Conservation (phyloP, 2,113 vertebrate genomes). For the Cavia porcellus region DNA sequence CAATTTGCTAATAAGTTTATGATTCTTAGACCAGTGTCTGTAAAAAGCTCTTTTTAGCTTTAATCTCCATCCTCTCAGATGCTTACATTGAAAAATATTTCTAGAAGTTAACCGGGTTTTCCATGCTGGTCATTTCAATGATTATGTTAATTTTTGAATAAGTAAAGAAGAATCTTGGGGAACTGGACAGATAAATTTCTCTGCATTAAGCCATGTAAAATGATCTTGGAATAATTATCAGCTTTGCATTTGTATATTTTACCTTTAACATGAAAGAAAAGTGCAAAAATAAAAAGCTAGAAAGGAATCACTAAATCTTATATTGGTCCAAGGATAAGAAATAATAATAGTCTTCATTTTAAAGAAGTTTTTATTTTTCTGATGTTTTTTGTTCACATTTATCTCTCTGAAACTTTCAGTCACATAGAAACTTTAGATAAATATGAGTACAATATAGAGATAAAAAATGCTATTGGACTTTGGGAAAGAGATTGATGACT, state of each 20-base stretch:
- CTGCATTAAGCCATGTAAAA: background rate
- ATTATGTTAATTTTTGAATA: slow-evolving; percentile 16
- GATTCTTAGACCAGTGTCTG: background rate
- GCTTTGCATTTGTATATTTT: background rate
- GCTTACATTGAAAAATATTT: background rate
- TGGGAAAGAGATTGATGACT: background rate
- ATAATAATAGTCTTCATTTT: background rate
- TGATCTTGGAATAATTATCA: background rate
- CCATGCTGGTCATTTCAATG: slow-evolving; percentile 69
- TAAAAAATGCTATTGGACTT: background rate
- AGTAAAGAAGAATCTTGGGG: background rate
- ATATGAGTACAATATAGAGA: background rate
- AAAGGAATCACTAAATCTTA: slow-evolving; percentile 15
- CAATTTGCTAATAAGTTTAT: slow-evolving; percentile 6
- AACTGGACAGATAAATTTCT: background rate
- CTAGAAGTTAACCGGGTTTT: slow-evolving; percentile 32
- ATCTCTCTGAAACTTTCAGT: slow-evolving; percentile 28
- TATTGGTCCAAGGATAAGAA: background rate
- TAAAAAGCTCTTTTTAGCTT: slow-evolving; percentile 51
- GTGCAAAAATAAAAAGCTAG: background rate
- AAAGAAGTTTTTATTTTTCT: slow-evolving; percentile 17
- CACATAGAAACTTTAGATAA: background rate
- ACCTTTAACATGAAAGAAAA: slow-evolving; percentile 11
- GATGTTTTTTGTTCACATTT: background rate
- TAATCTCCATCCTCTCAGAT: slow-evolving; percentile 28